These are phyloP conservation scores for Carcharodon carcharias DNA, from an alignment of 2,797 vertebrate genomes.

Conservation along the genomic window DNA sequence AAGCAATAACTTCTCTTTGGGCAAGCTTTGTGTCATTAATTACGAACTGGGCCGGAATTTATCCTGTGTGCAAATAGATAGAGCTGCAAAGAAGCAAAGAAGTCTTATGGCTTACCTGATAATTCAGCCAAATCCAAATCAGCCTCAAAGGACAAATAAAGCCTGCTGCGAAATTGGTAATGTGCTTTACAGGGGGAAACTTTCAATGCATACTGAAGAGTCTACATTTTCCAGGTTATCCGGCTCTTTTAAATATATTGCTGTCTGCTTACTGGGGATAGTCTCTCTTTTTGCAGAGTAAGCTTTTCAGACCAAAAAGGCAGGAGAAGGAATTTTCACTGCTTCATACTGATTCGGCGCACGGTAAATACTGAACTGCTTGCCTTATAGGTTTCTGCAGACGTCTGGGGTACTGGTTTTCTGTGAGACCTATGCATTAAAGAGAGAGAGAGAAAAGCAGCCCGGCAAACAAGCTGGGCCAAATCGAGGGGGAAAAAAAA, in stretches of 20 bases:
- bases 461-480: slow-evolving; percentile 19
- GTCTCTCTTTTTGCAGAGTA: neutral
- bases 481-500: slow-evolving; percentile 23
- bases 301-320: neutral
- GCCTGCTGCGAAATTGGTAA: slow-evolving; percentile 24
- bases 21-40: slow-evolving; percentile 29
- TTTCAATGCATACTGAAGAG: slow-evolving; percentile 11
- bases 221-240: slow-evolving; percentile 13
- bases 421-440: slow-evolving; percentile 23
- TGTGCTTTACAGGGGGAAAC: slow-evolving; percentile 5
- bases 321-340: neutral
- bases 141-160: slow-evolving; percentile 32
- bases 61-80: slow-evolving; percentile 10
- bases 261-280: neutral
- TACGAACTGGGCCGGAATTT: neutral
- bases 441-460: slow-evolving; percentile 5
- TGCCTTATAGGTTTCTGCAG: slow-evolving; percentile 30
- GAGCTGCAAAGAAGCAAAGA: slow-evolving; percentile 32
- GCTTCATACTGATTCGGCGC: neutral
- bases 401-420: slow-evolving; percentile 19
- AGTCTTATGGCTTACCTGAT: slow-evolving; percentile 25
- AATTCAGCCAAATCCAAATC: slow-evolving; percentile 30
- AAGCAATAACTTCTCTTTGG: slow-evolving; percentile 29
- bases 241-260: slow-evolving; percentile 11
- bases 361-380: slow-evolving; percentile 12